These are phyloP conservation scores for Ptilorrhoa leucosticta DNA, from an alignment of 2,113 vertebrate genomes.

Conservation along the genomic window DNA sequence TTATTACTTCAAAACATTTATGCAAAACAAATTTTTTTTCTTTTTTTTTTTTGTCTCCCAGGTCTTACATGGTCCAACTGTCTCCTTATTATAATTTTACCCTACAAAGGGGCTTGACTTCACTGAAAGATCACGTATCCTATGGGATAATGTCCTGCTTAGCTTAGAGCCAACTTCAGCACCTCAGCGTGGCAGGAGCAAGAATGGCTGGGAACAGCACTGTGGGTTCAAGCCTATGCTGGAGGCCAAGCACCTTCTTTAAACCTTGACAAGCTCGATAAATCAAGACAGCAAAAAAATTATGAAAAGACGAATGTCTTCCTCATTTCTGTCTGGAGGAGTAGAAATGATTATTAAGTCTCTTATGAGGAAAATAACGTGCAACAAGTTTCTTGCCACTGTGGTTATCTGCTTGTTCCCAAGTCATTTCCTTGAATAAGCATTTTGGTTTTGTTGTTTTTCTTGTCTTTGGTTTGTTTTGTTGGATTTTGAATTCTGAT, in stretches of 20 bases:
- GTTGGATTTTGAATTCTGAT: not conserved
- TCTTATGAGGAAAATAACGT: not conserved
- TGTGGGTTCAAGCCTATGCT: not conserved
- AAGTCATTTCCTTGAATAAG: not conserved
- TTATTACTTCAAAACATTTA: not conserved
- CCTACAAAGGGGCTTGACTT: not conserved
- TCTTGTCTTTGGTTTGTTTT: not conserved
- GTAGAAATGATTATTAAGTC: not conserved
- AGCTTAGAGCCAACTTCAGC: not conserved
- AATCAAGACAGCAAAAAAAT: not conserved
- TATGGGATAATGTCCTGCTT: not conserved
- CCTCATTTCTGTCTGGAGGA: not conserved
- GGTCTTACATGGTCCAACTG: accelerated
- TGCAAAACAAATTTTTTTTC: not conserved
- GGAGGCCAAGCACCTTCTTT: not conserved
- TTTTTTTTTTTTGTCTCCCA: accelerated
- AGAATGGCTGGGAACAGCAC: not conserved
- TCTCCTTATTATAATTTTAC: not conserved
- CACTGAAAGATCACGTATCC: not conserved
- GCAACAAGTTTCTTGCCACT: not conserved
- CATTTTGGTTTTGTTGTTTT: not conserved
- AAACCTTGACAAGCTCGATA: not conserved
- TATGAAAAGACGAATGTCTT: not conserved
- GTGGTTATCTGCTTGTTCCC: not conserved
- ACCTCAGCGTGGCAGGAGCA: not conserved